A percentile compares a stretch with the other conserved stretches of the same genome.
Evolutionary conservation across 2,113 vertebrate species (phyloP).

Genomic region (Piliocolobus tephrosceles): DNA sequence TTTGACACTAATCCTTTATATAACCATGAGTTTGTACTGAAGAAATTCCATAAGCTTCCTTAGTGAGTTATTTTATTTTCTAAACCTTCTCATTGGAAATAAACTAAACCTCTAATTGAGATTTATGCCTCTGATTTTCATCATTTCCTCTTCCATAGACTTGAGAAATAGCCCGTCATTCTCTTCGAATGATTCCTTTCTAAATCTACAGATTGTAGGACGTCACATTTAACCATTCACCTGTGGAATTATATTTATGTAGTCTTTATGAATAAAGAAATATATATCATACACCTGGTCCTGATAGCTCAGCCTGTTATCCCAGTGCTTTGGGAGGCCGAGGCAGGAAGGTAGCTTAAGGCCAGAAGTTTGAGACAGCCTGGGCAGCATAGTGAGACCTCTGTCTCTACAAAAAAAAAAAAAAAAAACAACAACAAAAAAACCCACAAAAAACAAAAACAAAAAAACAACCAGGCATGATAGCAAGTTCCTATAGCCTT

Average conservation of each 20-base stretch:
- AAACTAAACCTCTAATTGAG: background rate
- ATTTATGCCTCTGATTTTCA: background rate
- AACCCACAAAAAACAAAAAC: no score
- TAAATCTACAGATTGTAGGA: background rate
- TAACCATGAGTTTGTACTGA: background rate
- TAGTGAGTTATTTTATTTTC: background rate
- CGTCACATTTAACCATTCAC: background rate
- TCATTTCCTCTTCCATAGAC: background rate
- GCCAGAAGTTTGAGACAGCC: no score
- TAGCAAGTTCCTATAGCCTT: no score
- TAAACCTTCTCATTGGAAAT: slow-evolving; percentile 1
- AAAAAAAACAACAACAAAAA: no score
- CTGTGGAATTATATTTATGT: background rate
- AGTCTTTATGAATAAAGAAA: background rate
- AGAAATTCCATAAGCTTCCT: background rate
- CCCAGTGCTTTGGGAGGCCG: no score
- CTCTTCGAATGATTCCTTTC: background rate
- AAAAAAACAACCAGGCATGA: no score
- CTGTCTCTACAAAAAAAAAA: no score
- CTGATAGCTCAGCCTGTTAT: no score
- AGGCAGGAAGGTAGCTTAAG: no score
- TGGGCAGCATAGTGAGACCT: no score
- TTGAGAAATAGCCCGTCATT: slow-evolving; percentile 3
- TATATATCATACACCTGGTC: background rate
- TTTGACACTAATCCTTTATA: background rate